Conservation (phyloP, 2,888 invertebrate genomes). For the Linnaemya vulpina region DNA sequence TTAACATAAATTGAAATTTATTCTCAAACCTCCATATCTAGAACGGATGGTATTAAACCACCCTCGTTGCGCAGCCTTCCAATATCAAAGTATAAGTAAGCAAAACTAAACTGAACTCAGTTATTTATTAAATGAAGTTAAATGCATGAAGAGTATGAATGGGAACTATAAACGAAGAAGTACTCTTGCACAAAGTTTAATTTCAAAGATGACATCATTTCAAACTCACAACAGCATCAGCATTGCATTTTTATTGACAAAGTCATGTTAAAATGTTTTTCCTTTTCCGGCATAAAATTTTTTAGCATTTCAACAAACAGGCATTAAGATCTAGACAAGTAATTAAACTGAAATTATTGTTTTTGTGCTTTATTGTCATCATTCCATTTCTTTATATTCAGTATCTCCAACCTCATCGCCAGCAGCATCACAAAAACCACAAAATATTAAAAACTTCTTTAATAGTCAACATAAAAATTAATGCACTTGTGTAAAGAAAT, state of each 20-base stretch:
- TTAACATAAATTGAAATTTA: constrained; percentile 1
- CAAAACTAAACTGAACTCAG: constrained; percentile 33
- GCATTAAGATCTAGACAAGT: constrained; percentile 60
- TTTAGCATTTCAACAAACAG: constrained; percentile 31
- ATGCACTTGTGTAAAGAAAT: constrained; percentile 50
- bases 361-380: constrained; percentile 12
- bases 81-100: neutral
- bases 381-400: constrained; percentile 1
- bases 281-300: constrained; percentile 58
- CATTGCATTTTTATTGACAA: constrained; percentile 61
- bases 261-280: constrained; percentile 64
- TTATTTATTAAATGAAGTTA: constrained; percentile 27
- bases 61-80: constrained; percentile 5
- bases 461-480: constrained; percentile 40
- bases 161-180: constrained; percentile 25
- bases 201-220: constrained; percentile 57
- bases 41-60: neutral
- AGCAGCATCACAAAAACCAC: constrained; percentile 48
- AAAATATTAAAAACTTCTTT: constrained; percentile 42
- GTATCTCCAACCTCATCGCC: neutral
- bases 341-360: constrained; percentile 59
- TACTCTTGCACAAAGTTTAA: constrained; percentile 10
- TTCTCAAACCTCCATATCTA: neutral
- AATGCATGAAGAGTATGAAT: constrained; percentile 20
- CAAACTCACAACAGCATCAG: constrained; percentile 19